These are phyloP conservation scores for Tetropium fuscum DNA, from an alignment of 2,888 invertebrate genomes.

Conservation along the genomic window DNA sequence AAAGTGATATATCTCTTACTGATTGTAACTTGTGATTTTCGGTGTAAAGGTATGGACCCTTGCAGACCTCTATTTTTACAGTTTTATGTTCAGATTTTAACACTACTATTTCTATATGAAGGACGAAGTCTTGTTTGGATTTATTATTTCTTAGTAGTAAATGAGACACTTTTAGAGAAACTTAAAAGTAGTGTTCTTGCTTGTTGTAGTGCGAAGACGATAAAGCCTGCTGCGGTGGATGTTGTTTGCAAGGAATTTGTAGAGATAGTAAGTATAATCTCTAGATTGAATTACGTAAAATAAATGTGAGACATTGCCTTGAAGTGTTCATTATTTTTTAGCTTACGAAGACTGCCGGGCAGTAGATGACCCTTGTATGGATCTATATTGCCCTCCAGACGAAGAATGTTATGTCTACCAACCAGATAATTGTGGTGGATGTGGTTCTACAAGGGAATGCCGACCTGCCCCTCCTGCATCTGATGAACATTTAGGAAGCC, in stretches of 20 bases:
- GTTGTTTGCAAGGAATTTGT: constrained; percentile 69
- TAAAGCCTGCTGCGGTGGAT: constrained; percentile 72
- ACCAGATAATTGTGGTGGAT: constrained; percentile 52
- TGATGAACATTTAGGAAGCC: constrained; percentile 22
- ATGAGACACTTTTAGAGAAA: neutral
- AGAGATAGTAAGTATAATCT: constrained; percentile 67
- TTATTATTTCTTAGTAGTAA: too few relatives aligned
- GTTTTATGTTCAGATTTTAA: too few relatives aligned
- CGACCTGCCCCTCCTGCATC: constrained; percentile 22
- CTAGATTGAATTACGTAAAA: too few relatives aligned
- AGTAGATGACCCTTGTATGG: constrained; percentile 50
- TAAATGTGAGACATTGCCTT: too few relatives aligned
- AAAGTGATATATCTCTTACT: too few relatives aligned
- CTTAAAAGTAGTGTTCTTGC: neutral
- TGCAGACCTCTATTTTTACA: too few relatives aligned
- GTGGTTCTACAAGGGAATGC: constrained; percentile 44
- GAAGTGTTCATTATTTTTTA: constrained; percentile 35
- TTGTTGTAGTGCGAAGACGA: constrained; percentile 74
- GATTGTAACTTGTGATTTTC: too few relatives aligned
- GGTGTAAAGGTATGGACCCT: too few relatives aligned
- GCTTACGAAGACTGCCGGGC: constrained; percentile 55
- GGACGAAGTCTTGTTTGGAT: too few relatives aligned
- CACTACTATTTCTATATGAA: too few relatives aligned
- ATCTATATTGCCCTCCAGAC: constrained; percentile 55
- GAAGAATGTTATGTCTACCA: constrained; percentile 55